phyloP scores from a whole-genome alignment of 1,140 invertebrate species.

The Zaprionus inermis region DNA sequence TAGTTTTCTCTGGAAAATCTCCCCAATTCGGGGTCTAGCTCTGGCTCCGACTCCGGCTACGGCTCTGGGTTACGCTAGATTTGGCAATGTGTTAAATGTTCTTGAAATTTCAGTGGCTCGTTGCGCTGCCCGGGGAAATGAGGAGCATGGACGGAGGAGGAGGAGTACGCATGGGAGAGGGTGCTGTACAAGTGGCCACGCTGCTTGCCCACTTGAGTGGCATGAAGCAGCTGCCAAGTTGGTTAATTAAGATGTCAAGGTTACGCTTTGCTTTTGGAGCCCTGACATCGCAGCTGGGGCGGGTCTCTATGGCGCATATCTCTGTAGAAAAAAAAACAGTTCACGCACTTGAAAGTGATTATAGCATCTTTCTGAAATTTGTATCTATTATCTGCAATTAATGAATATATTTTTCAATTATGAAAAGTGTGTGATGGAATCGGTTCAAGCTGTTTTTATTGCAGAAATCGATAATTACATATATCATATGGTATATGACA shows the following conservation, averaged over 20 bases:
- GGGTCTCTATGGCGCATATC: neutral
- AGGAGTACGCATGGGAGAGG: constrained; percentile 4
- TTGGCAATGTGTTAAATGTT: constrained; percentile 82
- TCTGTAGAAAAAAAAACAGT: neutral
- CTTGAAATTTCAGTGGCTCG: constrained; percentile 67
- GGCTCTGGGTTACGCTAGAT: constrained; percentile 66
- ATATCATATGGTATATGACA: too few species aligned
- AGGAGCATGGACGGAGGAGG: neutral
- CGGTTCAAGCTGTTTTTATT: neutral
- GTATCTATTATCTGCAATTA: neutral
- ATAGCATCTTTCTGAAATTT: neutral
- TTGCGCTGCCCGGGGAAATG: too few species aligned
- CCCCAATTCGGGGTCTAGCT: constrained; percentile 13
- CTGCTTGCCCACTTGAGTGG: constrained; percentile 66
- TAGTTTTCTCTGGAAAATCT: neutral
- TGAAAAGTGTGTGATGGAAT: neutral
- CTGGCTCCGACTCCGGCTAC: constrained; percentile 37
- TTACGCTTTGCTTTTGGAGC: constrained; percentile 42
- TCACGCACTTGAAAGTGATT: neutral
- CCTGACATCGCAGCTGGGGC: constrained; percentile 1
- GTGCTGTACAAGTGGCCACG: constrained; percentile 24
- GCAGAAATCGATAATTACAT: neutral
- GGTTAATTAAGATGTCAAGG: constrained; percentile 80
- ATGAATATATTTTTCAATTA: neutral
- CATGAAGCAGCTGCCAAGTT: constrained; percentile 58